Percentiles rank a stretch among this genome's conserved stretches.
Conservation (phyloP, 2,797 vertebrate species). For the Allobates femoralis region DNA sequence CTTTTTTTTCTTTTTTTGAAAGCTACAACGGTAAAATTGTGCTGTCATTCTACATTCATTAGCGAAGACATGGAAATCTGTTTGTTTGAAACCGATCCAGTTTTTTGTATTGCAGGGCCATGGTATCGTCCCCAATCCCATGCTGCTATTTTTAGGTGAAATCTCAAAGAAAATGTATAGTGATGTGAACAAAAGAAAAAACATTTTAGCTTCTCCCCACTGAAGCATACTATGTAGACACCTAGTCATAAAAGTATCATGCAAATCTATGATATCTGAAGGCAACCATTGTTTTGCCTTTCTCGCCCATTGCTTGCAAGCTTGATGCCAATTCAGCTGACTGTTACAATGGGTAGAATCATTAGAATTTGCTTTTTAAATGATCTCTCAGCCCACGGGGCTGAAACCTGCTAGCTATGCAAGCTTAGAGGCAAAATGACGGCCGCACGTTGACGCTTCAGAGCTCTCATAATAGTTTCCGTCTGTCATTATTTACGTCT, state of each 20-base stretch:
- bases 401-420: slow-evolving; percentile 91
- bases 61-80: slow-evolving; percentile 69
- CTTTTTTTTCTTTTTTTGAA: slow-evolving; percentile 24
- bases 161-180: slow-evolving; percentile 10
- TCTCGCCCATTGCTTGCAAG: slow-evolving; percentile 81
- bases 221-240: slow-evolving; percentile 51
- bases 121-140: not conserved
- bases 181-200: not conserved
- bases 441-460: slow-evolving; percentile 96
- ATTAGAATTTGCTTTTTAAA: slow-evolving; percentile 96
- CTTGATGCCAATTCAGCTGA: slow-evolving; percentile 83
- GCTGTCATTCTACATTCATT: slow-evolving; percentile 72
- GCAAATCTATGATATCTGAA: slow-evolving; percentile 71
- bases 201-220: slow-evolving; percentile 31
- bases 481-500: slow-evolving; percentile 99
- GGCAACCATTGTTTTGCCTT: slow-evolving; percentile 72
- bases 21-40: slow-evolving; percentile 69
- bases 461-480: slow-evolving; percentile 99
- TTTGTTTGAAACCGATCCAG: slow-evolving; percentile 69
- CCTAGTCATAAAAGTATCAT: slow-evolving; percentile 59
- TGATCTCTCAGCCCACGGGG: slow-evolving; percentile 87
- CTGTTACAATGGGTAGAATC: slow-evolving; percentile 87
- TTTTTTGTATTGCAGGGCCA: slow-evolving; percentile 47
- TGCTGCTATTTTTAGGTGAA: slow-evolving; percentile 3
- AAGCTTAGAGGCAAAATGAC: slow-evolving; percentile 98